Evolutionary conservation across 2,888 invertebrate genomes (phyloP).

Genomic region (Ochlodes sylvanus): DNA sequence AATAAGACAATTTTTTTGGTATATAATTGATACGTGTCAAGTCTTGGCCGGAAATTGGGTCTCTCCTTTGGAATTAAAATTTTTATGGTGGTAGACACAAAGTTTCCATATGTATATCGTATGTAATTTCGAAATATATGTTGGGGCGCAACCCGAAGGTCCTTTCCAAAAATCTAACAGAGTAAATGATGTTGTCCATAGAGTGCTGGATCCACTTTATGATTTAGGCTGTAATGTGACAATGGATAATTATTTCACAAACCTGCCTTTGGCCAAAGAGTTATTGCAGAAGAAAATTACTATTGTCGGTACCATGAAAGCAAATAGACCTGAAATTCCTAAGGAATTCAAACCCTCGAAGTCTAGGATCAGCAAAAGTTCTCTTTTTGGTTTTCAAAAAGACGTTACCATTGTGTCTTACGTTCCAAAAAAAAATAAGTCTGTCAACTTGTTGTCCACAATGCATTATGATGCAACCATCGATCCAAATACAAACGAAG

Average conservation of each 20-base stretch:
- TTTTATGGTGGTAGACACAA: no score
- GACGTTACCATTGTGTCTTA: no score
- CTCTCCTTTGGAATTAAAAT: neutral
- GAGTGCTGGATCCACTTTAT: neutral
- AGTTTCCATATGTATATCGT: no score
- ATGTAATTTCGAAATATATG: slow-evolving; percentile 21
- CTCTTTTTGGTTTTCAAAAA: neutral
- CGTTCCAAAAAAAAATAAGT: no score
- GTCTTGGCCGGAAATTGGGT: no score
- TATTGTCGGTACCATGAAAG: slow-evolving; percentile 8
- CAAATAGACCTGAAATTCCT: slow-evolving; percentile 4
- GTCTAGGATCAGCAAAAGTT: slow-evolving; percentile 3
- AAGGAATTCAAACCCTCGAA: no score
- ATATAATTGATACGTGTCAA: no score
- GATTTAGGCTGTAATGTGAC: slow-evolving; percentile 8
- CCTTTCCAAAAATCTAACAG: slow-evolving; percentile 21
- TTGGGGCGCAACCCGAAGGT: slow-evolving; percentile 12
- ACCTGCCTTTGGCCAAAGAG: neutral
- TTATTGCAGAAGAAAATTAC: no score
- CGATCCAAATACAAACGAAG: no score
- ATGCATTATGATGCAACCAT: no score
- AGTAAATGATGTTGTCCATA: slow-evolving; percentile 15
- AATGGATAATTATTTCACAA: slow-evolving; percentile 22
- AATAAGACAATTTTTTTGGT: no score
- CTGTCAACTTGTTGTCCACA: no score